These are phyloP conservation scores for Schrankia costaestrigalis DNA, from an alignment of 2,888 invertebrate species.

Conservation along the genomic window DNA sequence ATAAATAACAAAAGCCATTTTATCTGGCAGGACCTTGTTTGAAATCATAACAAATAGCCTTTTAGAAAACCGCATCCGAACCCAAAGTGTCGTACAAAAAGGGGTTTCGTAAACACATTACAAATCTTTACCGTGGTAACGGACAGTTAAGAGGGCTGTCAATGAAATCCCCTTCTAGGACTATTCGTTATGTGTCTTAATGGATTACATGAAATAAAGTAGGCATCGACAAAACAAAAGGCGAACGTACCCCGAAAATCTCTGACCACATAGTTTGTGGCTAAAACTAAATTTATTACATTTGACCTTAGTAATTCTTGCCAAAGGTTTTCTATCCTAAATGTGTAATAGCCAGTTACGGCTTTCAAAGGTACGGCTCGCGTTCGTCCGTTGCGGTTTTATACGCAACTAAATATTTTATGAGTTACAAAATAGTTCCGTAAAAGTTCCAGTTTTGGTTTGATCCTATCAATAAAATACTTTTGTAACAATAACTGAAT, in stretches of 20 bases:
- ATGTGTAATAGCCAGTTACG: conserved; percentile 67
- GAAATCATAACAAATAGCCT: conserved; percentile 79
- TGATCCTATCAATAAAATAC: conserved; percentile 49
- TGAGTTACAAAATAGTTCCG: conserved; percentile 71
- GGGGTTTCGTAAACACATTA: conserved; percentile 69
- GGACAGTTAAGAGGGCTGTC: conserved; percentile 70
- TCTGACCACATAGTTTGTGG: conserved; percentile 73
- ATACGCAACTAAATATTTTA: conserved; percentile 73
- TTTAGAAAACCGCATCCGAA: conserved; percentile 75
- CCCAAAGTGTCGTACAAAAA: conserved; percentile 72
- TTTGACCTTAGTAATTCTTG: conserved; percentile 78
- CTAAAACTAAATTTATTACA: conserved; percentile 79
- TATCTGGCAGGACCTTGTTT: conserved; percentile 74
- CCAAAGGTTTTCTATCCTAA: conserved; percentile 70
- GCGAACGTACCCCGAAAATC: conserved; percentile 65
- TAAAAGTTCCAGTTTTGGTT: conserved; percentile 52
- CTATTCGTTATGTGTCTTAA: conserved; percentile 76
- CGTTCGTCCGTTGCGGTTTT: conserved; percentile 65
- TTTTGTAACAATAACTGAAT: conserved; percentile 30
- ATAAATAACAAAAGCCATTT: conserved; percentile 74
- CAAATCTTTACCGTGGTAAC: conserved; percentile 68
- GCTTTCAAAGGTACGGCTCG: conserved; percentile 66
- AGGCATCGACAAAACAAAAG: conserved; percentile 77
- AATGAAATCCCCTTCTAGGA: conserved; percentile 67
- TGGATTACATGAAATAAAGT: conserved; percentile 76